phyloP scores from a whole-genome alignment of 2,113 vertebrate species.

The Chloebia gouldiae region DNA sequence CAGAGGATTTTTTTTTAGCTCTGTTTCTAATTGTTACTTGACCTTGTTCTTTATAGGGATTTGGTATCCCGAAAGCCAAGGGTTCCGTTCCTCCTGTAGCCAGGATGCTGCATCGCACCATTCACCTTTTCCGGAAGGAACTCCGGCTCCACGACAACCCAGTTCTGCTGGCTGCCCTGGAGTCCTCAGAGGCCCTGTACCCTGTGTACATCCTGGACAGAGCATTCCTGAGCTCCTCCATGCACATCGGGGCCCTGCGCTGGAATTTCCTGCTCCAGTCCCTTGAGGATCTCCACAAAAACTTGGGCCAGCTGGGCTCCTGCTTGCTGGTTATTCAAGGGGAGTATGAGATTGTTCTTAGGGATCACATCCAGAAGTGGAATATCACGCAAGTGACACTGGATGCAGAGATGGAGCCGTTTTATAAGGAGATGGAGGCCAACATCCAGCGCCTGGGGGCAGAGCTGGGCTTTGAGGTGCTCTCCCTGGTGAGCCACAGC shows the following conservation, averaged over 20 bases:
- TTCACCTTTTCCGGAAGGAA: constrained; percentile 70
- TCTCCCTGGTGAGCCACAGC: constrained; percentile 55
- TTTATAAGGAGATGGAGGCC: constrained; percentile 61
- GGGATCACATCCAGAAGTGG: constrained; percentile 45
- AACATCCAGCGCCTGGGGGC: constrained; percentile 26
- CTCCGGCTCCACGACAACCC: constrained; percentile 70
- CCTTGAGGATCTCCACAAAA: constrained; percentile 57
- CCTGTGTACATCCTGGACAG: constrained; percentile 61
- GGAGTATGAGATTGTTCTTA: not conserved
- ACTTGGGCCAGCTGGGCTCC: constrained; percentile 41
- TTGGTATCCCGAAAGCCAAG: not conserved
- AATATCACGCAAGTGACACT: constrained; percentile 59
- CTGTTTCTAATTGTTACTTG: not conserved
- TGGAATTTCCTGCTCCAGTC: constrained; percentile 69
- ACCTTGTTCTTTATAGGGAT: not conserved
- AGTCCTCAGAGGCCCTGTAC: constrained; percentile 48
- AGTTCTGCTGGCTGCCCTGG: constrained; percentile 46
- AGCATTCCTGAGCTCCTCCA: constrained; percentile 11
- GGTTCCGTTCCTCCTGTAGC: not conserved
- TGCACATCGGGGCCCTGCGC: constrained; percentile 13
- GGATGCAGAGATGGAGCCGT: constrained; percentile 58
- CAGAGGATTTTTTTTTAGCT: not conserved
- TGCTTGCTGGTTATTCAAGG: constrained; percentile 61
- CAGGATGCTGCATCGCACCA: constrained; percentile 46
- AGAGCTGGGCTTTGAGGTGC: constrained; percentile 59